Conservation (phyloP, 2,113 vertebrate species). For the Tenebrosternarchus preto region DNA sequence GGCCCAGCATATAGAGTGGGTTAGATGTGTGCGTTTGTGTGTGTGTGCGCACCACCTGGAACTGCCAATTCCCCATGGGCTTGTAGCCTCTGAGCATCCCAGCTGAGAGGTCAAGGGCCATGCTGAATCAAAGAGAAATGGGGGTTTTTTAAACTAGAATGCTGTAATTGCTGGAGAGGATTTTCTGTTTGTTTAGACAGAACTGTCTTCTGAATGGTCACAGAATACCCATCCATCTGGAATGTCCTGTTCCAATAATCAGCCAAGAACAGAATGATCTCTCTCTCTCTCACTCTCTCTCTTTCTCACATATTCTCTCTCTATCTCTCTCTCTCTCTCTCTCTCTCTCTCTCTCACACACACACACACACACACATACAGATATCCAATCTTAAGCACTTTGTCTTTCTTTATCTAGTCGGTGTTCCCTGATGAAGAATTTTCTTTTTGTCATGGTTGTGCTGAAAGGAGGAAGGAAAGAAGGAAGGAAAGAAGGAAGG, state of each 20-base stretch:
- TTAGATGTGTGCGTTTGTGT: no score
- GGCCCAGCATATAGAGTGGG: no score
- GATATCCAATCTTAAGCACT: no score
- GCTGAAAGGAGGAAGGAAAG: neutral
- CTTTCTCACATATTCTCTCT: neutral
- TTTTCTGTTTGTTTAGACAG: constrained; percentile 20
- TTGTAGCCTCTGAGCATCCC: neutral
- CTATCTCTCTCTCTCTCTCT: neutral
- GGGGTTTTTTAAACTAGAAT: neutral
- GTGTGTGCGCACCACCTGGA: no score
- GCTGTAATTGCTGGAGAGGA: neutral
- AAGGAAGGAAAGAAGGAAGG: neutral
- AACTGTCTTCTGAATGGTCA: neutral
- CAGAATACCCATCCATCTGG: neutral
- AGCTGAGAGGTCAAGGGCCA: neutral
- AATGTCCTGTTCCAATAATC: constrained; percentile 27
- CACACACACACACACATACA: no score
- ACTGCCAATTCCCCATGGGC: no score
- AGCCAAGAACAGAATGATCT: constrained; percentile 28
- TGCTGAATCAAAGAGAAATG: neutral
- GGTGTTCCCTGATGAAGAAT: no score
- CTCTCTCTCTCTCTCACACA: neutral
- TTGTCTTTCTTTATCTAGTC: no score
- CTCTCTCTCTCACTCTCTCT: no score
- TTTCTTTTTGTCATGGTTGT: no score